Evolutionary conservation across 2,113 vertebrate species (phyloP).

Genomic region (Dipodomys ordii): DNA sequence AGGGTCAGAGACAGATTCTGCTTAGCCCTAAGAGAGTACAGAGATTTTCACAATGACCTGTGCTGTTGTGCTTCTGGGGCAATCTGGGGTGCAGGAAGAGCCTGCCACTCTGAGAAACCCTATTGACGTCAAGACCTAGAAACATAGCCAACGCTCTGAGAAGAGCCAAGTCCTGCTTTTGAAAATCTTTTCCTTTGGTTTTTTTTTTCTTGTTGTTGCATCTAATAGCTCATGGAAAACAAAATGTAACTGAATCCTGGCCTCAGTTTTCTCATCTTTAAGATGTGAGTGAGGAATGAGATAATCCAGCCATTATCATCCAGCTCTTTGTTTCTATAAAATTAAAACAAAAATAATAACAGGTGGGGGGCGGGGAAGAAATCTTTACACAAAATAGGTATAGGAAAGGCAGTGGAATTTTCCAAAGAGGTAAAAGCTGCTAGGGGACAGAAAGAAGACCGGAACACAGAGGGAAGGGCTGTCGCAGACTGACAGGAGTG

Average conservation of each 20-base stretch:
- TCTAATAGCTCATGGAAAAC: not conserved
- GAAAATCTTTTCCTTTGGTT: not conserved
- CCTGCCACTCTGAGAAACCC: constrained; percentile 3
- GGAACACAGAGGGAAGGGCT: not conserved
- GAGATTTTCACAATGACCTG: not conserved
- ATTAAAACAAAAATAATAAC: constrained; percentile 58
- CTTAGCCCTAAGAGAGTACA: not conserved
- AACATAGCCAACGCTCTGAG: not conserved
- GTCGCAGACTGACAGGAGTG: no score
- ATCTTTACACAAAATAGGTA: not conserved
- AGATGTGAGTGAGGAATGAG: not conserved
- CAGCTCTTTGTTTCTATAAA: constrained; percentile 32
- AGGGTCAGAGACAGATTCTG: not conserved
- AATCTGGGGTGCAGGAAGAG: not conserved
- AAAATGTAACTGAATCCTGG: not conserved
- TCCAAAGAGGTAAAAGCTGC: not conserved
- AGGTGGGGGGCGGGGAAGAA: not conserved
- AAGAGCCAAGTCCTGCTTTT: not conserved
- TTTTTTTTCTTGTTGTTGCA: no score
- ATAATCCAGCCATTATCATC: not conserved
- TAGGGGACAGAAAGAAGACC: not conserved
- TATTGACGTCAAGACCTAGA: constrained; percentile 43
- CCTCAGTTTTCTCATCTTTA: constrained; percentile 59
- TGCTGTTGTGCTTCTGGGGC: not conserved
- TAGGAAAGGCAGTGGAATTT: not conserved